Evolutionary conservation across 2,888 invertebrate genomes (phyloP).

Genomic region (Chaitophorus viminalis): DNA sequence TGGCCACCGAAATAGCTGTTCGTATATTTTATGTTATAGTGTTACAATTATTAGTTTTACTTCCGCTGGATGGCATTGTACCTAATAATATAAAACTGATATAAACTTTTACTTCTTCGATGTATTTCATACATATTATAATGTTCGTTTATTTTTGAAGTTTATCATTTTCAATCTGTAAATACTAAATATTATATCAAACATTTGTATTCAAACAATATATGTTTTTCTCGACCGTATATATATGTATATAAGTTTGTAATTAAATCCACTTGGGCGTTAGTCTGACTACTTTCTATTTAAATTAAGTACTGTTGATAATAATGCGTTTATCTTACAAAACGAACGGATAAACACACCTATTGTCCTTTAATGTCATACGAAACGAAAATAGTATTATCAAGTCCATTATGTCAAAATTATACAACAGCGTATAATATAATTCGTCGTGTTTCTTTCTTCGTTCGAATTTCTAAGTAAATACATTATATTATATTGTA

Average conservation of each 20-base stretch:
- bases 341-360: neutral
- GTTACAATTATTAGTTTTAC: neutral
- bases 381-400: neutral
- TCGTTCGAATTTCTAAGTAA: no score
- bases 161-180: neutral
- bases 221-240: neutral
- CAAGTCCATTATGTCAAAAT: neutral
- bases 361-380: neutral
- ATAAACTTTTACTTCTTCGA: neutral
- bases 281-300: neutral
- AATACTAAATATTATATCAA: neutral
- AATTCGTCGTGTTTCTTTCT: neutral
- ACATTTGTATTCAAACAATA: neutral
- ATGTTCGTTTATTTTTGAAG: neutral
- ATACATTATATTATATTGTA: no score
- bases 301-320: neutral
- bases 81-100: neutral
- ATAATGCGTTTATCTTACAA: neutral
- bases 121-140: neutral
- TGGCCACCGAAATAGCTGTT: neutral
- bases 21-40: no score
- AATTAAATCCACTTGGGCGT: neutral
- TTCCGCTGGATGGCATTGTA: neutral
- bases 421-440: neutral
- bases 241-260: neutral